Base-by-base conservation (phyloP, 2,888 invertebrate genomes). In the Archaeoteleia sp. region DNA sequence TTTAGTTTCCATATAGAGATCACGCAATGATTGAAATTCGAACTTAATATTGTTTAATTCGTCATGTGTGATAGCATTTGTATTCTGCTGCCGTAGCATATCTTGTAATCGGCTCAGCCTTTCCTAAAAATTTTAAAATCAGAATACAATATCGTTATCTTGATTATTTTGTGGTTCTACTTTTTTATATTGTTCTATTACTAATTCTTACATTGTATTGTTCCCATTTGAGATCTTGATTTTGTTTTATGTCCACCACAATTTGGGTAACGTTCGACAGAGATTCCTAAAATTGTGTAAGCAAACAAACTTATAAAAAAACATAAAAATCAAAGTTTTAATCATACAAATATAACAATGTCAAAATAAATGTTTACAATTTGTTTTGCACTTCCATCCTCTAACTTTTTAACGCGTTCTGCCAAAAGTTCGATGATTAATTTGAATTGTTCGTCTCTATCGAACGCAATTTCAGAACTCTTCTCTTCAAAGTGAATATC, bases 21-120 rank as follows among this genome's bases (percentile, higher is more conserved):
- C 51, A 25, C 74, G 76, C 8, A 85, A 37, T 13, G 66, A 69
- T 40, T 81, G 67, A 25, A 83, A 74, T 30, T 83, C 81, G 1
- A 77, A 7, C 55, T 78, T 79, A 8, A 85, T 75, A 0, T 63
- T 60, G 15, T 71, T 58, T 0, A 84, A 61, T 30, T 82, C 80
- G 9, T 73, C 71, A 1, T 46, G 17, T 8, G 46, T 58, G 9
- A 71, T 65, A 2, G 66, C 51, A 6, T 68, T 67, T 10, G 63
- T 40, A 2, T 40, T 35, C 1, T 61, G 60, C 39, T 74, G 54
- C 30, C 46, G 48, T 45, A 63, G 39, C 9, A 54, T 1, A 42
- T 54, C 43, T 25, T 78, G 74, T 37, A 81, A 45, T 25, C 42
- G 39, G 10, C 32, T 7, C 27, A 81, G 48, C 68, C 76, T 78